Evolutionary conservation across 2,888 invertebrate genomes (phyloP).

Genomic region (Pyrochroa serraticornis): DNA sequence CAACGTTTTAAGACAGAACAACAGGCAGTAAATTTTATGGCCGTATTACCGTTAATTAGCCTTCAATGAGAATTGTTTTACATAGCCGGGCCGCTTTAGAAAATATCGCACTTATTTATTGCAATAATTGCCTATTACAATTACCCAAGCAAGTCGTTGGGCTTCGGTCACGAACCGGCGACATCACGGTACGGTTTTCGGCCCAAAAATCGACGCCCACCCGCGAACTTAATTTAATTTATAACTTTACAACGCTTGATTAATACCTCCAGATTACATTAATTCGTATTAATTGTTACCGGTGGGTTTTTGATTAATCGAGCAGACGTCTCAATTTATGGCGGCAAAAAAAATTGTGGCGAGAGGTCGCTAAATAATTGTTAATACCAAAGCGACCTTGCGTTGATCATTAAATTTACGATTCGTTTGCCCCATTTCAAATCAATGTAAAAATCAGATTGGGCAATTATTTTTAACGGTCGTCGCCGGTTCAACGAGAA

Average conservation of each 20-base stretch:
- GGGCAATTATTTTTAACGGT: too few species aligned
- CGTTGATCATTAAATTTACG: background rate
- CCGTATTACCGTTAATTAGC: conserved; percentile 14
- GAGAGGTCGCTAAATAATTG: conserved; percentile 5
- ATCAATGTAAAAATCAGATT: too few species aligned
- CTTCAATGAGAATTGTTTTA: conserved; percentile 3
- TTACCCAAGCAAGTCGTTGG: conserved; percentile 19
- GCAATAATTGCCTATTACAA: conserved; percentile 15
- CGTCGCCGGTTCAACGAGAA: too few species aligned
- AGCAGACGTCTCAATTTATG: conserved; percentile 23
- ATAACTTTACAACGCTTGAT: conserved; percentile 22
- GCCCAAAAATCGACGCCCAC: conserved; percentile 19
- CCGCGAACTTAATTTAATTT: conserved; percentile 11
- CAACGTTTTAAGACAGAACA: conserved; percentile 10
- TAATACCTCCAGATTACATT: conserved; percentile 22
- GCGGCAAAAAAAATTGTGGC: background rate
- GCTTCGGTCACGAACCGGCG: conserved; percentile 16
- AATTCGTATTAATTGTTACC: conserved; percentile 19
- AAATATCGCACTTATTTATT: conserved; percentile 18
- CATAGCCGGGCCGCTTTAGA: conserved; percentile 1
- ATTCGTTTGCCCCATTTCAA: too few species aligned
- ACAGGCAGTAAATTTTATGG: conserved; percentile 12
- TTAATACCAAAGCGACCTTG: background rate
- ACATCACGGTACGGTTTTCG: conserved; percentile 19
- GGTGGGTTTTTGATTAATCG: conserved; percentile 21